Evolutionary conservation across 1,140 invertebrate species (phyloP).

Genomic region (Sweltsa coloradensis): DNA sequence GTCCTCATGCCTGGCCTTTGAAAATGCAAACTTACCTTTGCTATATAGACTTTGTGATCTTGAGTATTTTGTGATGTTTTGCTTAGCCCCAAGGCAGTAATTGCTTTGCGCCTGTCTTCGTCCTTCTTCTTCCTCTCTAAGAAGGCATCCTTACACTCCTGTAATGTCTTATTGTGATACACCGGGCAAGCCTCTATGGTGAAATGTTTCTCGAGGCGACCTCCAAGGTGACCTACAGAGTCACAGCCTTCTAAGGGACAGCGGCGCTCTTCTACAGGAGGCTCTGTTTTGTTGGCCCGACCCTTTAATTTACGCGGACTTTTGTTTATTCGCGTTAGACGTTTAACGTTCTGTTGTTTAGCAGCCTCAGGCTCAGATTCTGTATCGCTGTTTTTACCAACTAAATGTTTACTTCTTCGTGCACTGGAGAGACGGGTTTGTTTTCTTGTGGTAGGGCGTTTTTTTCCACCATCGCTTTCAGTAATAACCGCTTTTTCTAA

Average conservation of each 20-base stretch:
- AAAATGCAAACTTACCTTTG: too few species aligned
- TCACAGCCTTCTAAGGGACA: slow-evolving; percentile 84
- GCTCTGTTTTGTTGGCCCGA: slow-evolving; percentile 33
- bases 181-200: slow-evolving; percentile 77
- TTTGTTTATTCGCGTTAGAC: too few species aligned
- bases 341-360: too few species aligned
- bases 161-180: slow-evolving; percentile 77
- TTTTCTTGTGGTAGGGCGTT: slow-evolving; percentile 32
- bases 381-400: slow-evolving; percentile 35
- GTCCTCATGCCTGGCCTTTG: too few species aligned
- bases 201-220: slow-evolving; percentile 69
- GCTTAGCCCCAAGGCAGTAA: too few species aligned
- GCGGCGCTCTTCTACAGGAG: slow-evolving; percentile 52
- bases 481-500: too few species aligned
- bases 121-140: slow-evolving; percentile 41
- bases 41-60: too few species aligned
- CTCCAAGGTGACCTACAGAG: slow-evolving; percentile 80
- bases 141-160: slow-evolving; percentile 58
- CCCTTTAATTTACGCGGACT: too few species aligned
- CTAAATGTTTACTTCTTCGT: slow-evolving; percentile 38
- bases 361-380: slow-evolving; percentile 40
- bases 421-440: slow-evolving; percentile 39
- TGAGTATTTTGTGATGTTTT: slow-evolving; percentile 35
- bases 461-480: slow-evolving; percentile 13
- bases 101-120: slow-evolving; percentile 41